Base-by-base conservation (phyloP, 2,888 invertebrate genomes). In the Nesidiocoris tenuis region DNA sequence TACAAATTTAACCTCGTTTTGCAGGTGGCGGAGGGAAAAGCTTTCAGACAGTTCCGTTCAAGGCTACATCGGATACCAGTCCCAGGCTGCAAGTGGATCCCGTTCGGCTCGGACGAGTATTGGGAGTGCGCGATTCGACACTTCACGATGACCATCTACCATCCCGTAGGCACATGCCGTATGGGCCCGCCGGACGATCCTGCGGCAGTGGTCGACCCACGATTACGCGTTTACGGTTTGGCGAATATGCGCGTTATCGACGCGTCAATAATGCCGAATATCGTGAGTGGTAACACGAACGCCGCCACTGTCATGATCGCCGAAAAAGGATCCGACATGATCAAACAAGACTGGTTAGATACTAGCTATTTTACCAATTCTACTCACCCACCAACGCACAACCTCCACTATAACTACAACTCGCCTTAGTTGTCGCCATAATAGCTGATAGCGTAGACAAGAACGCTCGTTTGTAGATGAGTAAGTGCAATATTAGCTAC, bases 291-390 rank as follows among this genome's bases (percentile, higher is more conserved):
- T 5, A 95, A 95, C 82, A 95, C 95, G 0, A 94, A 95, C 83
- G 95, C 95, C 0, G 94, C 95, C 0, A 90, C 91, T n/a, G 93
- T 95, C 67, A 95, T 95, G 95, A 92, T 95, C 25, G 95, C 90
- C 0, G 95, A 95, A 82, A 95, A 94, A 82, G 94, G 93, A 2
- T 88, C 94, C 0, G 95, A 94, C 85, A 85, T 94, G 81, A 89
- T 94, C 76, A 94, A 94, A 83, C 89, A 91, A 83, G 93, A 94
- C 83, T 94, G 94, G 94, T 74, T 81, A 56, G 76, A 74, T 61
- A 54, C 18, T 68, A 74, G 39, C 12, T 39, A 39, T 12, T 7
- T 39, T 39, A 39, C 39, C 39, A 39, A 39, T 39, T 7, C 39
- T 39, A 39, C 39, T 39, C 12, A 7, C 39, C 39, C 39, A 39